These are phyloP conservation scores for Hormaphis cornu DNA, from an alignment of 1,140 invertebrate species.

Conservation along the genomic window DNA sequence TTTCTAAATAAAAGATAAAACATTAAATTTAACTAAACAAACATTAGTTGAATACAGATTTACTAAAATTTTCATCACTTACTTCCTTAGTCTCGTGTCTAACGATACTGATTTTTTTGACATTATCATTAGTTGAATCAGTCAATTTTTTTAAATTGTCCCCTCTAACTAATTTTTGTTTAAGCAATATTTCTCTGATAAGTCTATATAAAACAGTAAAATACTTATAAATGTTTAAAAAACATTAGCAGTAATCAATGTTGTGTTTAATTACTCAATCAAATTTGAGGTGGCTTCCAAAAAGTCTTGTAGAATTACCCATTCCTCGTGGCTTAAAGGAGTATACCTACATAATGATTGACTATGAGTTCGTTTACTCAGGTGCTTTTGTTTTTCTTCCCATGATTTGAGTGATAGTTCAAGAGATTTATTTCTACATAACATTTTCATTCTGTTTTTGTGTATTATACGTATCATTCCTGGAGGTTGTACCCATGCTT, in stretches of 20 bases:
- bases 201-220: not conserved
- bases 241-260: not conserved
- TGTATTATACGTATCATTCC: slow-evolving; percentile 91
- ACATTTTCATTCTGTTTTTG: slow-evolving; percentile 93
- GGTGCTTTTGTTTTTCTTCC: slow-evolving; percentile 79
- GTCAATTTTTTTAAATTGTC: slow-evolving; percentile 18
- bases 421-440: slow-evolving; percentile 78
- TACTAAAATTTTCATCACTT: not conserved
- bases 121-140: not conserved
- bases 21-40: slow-evolving; percentile 20
- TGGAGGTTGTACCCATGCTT: slow-evolving; percentile 96
- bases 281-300: slow-evolving; percentile 70
- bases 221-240: not conserved
- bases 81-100: slow-evolving; percentile 7
- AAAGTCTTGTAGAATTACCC: slow-evolving; percentile 61
- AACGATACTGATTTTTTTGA: slow-evolving; percentile 25
- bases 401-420: slow-evolving; percentile 82
- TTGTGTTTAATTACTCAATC: slow-evolving; percentile 49
- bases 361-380: slow-evolving; percentile 39
- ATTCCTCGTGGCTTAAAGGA: slow-evolving; percentile 61
- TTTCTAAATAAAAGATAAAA: slow-evolving; percentile 44
- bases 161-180: slow-evolving; percentile 13
- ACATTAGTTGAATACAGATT: not conserved
- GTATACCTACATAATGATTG: slow-evolving; percentile 35
- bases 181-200: slow-evolving; percentile 14